phyloP scores from a whole-genome alignment of 2,888 invertebrate species.

The Trichopoda pennipes region DNA sequence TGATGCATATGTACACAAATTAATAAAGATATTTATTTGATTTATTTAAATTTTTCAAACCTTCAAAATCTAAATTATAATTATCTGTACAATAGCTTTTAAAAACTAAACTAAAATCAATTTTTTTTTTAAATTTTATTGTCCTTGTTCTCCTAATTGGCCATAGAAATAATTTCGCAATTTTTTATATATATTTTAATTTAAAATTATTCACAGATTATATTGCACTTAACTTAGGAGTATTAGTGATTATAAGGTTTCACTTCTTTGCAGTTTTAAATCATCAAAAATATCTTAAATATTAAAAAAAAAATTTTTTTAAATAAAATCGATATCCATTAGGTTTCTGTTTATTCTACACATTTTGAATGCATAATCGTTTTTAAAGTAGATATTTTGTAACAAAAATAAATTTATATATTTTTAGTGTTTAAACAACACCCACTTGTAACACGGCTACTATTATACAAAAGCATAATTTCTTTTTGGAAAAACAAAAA shows the following conservation, averaged over 20 bases:
- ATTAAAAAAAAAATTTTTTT: background rate
- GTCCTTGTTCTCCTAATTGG: background rate
- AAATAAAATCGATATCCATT: conserved; percentile 59
- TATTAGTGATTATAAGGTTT: background rate
- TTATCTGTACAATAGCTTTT: too few relatives aligned
- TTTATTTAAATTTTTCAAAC: too few relatives aligned
- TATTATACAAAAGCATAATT: conserved; percentile 15
- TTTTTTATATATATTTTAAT: background rate
- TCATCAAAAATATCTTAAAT: conserved; percentile 21
- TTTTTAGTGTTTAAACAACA: conserved; percentile 33
- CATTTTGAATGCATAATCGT: conserved; percentile 65
- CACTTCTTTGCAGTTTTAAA: background rate
- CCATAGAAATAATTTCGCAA: background rate
- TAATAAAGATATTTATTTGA: too few relatives aligned
- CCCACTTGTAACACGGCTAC: conserved; percentile 23
- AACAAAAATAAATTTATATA: conserved; percentile 16
- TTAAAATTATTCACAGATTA: conserved; percentile 27
- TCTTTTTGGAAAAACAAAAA: conserved; percentile 20
- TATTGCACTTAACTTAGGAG: background rate
- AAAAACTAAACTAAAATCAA: too few relatives aligned
- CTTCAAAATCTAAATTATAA: too few relatives aligned
- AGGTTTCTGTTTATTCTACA: conserved; percentile 38
- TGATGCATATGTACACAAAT: too few relatives aligned
- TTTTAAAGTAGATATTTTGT: conserved; percentile 45
- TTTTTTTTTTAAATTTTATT: too few relatives aligned